These are phyloP conservation scores for Nomada ruficornis DNA, from an alignment of 2,888 invertebrate species.

Conservation along the genomic window DNA sequence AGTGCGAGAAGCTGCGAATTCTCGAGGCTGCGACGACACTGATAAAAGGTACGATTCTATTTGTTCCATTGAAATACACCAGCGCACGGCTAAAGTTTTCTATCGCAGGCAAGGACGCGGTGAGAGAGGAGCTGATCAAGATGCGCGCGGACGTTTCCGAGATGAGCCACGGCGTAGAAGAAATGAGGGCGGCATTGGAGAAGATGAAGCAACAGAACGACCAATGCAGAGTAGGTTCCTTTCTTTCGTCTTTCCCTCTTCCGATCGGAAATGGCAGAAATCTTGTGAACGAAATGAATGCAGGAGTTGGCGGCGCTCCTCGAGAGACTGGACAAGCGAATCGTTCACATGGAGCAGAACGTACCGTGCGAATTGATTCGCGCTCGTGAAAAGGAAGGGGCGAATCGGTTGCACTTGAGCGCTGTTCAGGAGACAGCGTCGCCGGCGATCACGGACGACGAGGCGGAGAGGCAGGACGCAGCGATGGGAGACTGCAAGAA, in stretches of 20 bases:
- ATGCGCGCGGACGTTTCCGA: slow-evolving; percentile 51
- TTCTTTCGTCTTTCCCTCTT: background rate
- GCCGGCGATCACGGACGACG: background rate
- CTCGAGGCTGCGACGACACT: slow-evolving; percentile 69
- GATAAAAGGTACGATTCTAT: slow-evolving; percentile 64
- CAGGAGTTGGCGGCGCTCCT: slow-evolving; percentile 44
- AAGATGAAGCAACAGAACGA: slow-evolving; percentile 65
- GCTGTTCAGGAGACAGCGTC: background rate
- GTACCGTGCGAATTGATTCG: slow-evolving; percentile 69
- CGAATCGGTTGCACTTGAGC: background rate
- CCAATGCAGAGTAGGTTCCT: slow-evolving; percentile 64
- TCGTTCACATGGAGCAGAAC: slow-evolving; percentile 72
- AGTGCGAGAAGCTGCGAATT: slow-evolving; percentile 61
- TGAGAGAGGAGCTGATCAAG: slow-evolving; percentile 65
- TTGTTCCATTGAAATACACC: background rate
- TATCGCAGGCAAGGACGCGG: slow-evolving; percentile 65
- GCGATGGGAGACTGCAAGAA: slow-evolving; percentile 76
- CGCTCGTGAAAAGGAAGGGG: slow-evolving; percentile 24
- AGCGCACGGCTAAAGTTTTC: background rate
- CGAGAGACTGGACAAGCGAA: slow-evolving; percentile 58
- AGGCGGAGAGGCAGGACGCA: background rate
- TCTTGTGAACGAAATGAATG: background rate
- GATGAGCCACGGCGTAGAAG: slow-evolving; percentile 52
- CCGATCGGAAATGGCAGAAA: background rate
- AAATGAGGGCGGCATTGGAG: slow-evolving; percentile 59